phyloP scores from a whole-genome alignment of 2,113 vertebrate species.

The Terrapene triunguis region DNA sequence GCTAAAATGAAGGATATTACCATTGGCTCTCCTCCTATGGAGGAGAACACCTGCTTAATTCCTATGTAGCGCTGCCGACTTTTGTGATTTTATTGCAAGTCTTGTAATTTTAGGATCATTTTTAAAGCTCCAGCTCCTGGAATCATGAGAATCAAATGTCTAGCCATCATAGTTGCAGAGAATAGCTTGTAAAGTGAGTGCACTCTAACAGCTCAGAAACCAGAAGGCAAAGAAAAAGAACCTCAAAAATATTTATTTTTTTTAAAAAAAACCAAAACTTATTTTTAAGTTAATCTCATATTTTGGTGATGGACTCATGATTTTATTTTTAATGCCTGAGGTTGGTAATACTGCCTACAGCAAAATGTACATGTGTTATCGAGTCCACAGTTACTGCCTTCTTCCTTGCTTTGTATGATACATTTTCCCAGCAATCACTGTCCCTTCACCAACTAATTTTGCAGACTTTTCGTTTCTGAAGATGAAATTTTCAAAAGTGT shows the following conservation, averaged over 20 bases:
- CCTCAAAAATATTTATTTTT: neutral
- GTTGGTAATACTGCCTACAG: neutral
- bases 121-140: too few relatives aligned
- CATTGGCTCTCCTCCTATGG: neutral
- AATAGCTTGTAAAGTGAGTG: too few relatives aligned
- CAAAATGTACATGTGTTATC: too few relatives aligned
- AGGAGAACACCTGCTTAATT: neutral
- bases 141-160: neutral
- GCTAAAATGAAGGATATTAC: neutral
- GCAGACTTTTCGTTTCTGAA: neutral
- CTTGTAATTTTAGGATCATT: neutral
- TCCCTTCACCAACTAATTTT: neutral
- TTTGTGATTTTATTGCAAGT: neutral
- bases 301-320: neutral
- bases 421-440: neutral
- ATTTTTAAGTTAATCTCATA: neutral
- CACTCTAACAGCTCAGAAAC: neutral
- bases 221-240: neutral
- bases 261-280: too few relatives aligned
- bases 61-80: neutral
- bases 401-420: too few relatives aligned
- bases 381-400: too few relatives aligned
- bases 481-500: neutral
- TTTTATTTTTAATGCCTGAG: neutral
- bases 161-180: neutral